phyloP scores from a whole-genome alignment of 1,140 invertebrate species.

The Bombus turneri region DNA sequence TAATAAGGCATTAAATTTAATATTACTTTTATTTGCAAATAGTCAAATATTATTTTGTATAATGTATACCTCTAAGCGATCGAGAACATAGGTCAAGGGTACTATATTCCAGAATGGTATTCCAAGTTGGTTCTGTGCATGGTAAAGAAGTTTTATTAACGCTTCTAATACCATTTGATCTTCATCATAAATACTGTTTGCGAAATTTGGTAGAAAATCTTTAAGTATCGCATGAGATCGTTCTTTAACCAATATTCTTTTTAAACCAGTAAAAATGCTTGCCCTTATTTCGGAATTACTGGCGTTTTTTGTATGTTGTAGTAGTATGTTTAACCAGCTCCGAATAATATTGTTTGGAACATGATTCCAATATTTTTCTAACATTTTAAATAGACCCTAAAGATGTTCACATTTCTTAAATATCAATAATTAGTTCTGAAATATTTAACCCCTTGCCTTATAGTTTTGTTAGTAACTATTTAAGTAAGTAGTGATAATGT shows the following conservation, averaged over 20 bases:
- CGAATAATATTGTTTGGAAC: conserved; percentile 41
- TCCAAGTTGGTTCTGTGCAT: conserved; percentile 38
- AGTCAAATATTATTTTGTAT: neutral
- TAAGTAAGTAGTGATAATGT: too few species aligned
- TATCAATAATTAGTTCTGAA: neutral
- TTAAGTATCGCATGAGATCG: conserved; percentile 24
- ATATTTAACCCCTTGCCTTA: too few species aligned
- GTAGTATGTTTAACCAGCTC: conserved; percentile 55
- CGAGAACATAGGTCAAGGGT: conserved; percentile 54
- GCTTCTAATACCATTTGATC: conserved; percentile 47
- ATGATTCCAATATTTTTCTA: conserved; percentile 57
- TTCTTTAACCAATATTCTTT: conserved; percentile 48
- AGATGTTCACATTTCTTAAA: conserved; percentile 1
- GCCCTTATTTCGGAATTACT: conserved; percentile 52
- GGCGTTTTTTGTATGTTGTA: conserved; percentile 35
- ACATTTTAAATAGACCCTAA: conserved; percentile 53
- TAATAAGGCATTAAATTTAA: conserved; percentile 6
- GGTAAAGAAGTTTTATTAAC: conserved; percentile 57
- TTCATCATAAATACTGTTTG: conserved; percentile 47
- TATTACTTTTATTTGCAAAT: neutral
- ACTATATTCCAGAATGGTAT: conserved; percentile 57
- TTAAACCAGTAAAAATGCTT: conserved; percentile 56
- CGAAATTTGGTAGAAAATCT: conserved; percentile 46
- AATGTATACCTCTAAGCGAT: conserved; percentile 59
- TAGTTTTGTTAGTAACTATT: too few species aligned